Base-by-base conservation (phyloP, 2,113 vertebrate species). In the Eonycteris spelaea region DNA sequence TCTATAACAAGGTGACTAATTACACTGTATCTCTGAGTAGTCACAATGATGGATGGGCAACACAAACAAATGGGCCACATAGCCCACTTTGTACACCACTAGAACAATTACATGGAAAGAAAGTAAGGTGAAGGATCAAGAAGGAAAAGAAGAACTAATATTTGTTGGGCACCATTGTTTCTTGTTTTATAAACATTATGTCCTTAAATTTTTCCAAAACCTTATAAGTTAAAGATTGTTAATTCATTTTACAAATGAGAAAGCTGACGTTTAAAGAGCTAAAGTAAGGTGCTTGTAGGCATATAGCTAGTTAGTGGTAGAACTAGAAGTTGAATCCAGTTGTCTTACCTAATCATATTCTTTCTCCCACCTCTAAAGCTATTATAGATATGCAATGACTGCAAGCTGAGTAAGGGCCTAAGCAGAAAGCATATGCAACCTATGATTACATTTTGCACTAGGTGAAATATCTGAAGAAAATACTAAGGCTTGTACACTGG, bases 251-350 rank as follows among this genome's bases (percentile, higher is more conserved):
- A 91, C 24, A 94, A 92, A 79, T 65, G 38, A 77, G 40, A 21
- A 89, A 96, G 82, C 21, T 75, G 71, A 95, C 30, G 57, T 86
- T 93, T 93, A 88, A 89, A 91, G 40, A 77, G n/a, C 18, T 92
- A 87, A 86, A 79, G 38, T 86, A 33, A 83, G 35, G 14, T 96
- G 48, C 18, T 15, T 78, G 55, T 77, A 14, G 35, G 28, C 24
- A 45, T 18, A 71, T 4, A 70, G 40, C 16, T 82, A 86, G 15
- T 78, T 61, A 83, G 24, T 53, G 30, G 33, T 7, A 80, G 43
- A 94, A 91, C 24, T 14, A 48, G 57, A 83, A 77, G 35, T 30
- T 89, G 43, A 77, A 95, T 70, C 8, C 43, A 53, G 19, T 30
- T 74, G 15, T 82, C 3, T 77, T 51, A 67, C 18, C 43, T 83